Evolutionary conservation across 2,888 invertebrate genomes (phyloP).

Genomic region (Patella depressa): DNA sequence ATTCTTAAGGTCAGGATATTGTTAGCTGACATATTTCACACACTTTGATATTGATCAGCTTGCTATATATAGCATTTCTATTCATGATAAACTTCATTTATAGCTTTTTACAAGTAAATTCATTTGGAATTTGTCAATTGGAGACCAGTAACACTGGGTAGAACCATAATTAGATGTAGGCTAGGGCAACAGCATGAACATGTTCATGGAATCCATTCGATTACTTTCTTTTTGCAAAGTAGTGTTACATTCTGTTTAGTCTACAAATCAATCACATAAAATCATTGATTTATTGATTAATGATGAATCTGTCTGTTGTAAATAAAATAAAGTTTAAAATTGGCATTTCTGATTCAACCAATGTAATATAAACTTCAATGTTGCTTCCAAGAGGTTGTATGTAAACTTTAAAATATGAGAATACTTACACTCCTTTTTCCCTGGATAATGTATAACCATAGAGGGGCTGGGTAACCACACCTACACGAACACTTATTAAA

Average conservation of each 20-base stretch:
- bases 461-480: conserved; percentile 91
- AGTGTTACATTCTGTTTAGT: no score
- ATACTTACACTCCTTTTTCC: conserved; percentile 71
- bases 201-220: no score
- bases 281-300: no score
- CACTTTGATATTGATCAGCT: not conserved
- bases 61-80: not conserved
- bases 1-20: not conserved
- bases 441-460: conserved; percentile 88
- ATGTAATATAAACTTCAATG: no score
- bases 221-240: no score
- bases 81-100: not conserved
- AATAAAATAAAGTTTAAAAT: not conserved
- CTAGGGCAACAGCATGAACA: no score
- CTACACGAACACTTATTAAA: conserved; percentile 96
- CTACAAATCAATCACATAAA: no score
- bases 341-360: not conserved
- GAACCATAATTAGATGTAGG: no score
- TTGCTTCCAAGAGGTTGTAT: not conserved
- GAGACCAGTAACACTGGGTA: no score
- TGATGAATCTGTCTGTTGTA: not conserved
- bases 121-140: no score
- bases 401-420: not conserved
- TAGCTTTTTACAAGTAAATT: not conserved
- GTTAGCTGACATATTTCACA: not conserved